Evolutionary conservation across 2,113 vertebrate species (phyloP).

Genomic region (Falcunculus frontatus): DNA sequence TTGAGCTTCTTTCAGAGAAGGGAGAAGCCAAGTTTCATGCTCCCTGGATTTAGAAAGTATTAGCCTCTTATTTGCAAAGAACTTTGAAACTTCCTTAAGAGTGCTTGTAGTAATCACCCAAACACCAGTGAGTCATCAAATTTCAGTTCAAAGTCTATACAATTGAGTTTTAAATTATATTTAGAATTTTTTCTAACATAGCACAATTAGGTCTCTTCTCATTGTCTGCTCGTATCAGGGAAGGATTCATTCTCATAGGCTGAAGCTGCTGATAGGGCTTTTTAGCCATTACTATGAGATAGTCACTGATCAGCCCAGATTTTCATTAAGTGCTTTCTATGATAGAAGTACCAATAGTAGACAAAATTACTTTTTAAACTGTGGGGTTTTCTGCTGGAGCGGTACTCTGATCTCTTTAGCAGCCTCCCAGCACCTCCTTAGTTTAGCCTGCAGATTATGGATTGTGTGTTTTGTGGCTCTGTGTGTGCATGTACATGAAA

Average conservation of each 20-base stretch:
- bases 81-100: not conserved
- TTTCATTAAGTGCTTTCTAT: not conserved
- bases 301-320: not conserved
- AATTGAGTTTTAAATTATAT: not conserved
- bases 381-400: fast-evolving
- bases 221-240: not conserved
- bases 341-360: not conserved
- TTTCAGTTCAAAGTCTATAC: not conserved
- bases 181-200: not conserved
- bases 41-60: not conserved
- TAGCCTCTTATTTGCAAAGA: not conserved
- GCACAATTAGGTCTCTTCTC: not conserved
- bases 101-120: not conserved
- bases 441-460: not conserved
- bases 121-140: not conserved
- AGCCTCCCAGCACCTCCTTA: not conserved
- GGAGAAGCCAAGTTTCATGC: not conserved
- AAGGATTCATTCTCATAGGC: not conserved
- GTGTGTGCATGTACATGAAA: fast-evolving
- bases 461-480: not conserved
- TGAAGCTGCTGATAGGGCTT: not conserved
- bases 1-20: not conserved
- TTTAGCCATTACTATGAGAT: not conserved
- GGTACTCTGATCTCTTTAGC: not conserved
- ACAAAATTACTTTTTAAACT: not conserved